Evolutionary conservation across 1,140 invertebrate species (phyloP).

Genomic region (Drosophila virilis): DNA sequence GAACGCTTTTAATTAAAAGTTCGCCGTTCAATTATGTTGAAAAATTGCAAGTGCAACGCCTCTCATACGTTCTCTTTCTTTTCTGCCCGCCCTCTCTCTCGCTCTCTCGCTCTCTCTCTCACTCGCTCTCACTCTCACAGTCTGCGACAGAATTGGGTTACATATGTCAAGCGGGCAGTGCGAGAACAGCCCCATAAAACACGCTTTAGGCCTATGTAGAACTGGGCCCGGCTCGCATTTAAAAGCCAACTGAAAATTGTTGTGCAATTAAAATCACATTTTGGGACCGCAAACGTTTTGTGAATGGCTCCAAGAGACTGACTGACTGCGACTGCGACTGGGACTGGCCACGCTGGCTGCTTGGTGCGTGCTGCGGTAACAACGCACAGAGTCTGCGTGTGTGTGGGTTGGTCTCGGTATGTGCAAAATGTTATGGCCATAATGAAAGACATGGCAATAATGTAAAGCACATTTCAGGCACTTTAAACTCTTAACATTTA

Average conservation of each 20-base stretch:
- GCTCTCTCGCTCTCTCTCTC: neutral
- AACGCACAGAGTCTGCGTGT: conserved; percentile 28
- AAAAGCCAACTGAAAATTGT: conserved; percentile 54
- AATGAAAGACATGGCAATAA: conserved; percentile 67
- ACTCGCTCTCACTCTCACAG: neutral
- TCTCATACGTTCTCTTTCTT: conserved; percentile 22
- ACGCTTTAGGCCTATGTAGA: conserved; percentile 61
- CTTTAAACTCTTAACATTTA: conserved; percentile 34
- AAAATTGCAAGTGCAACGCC: conserved; percentile 70
- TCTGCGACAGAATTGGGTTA: conserved; percentile 77
- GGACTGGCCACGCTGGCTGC: conserved; percentile 31
- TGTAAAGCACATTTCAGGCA: conserved; percentile 47
- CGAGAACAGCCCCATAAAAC: conserved; percentile 49
- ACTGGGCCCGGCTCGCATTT: conserved; percentile 61
- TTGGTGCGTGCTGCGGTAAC: conserved; percentile 61
- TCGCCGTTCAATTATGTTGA: conserved; percentile 58
- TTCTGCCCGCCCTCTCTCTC: neutral
- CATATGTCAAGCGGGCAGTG: conserved; percentile 54
- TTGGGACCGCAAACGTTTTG: conserved; percentile 59
- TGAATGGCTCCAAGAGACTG: conserved; percentile 46
- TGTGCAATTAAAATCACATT: conserved; percentile 80
- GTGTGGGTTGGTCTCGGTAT: conserved; percentile 61
- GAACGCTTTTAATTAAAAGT: conserved; percentile 71
- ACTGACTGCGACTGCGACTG: conserved; percentile 19
- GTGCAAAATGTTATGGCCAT: conserved; percentile 79